phyloP scores from a whole-genome alignment of 1,140 invertebrate genomes.

The Antheraea pernyi region DNA sequence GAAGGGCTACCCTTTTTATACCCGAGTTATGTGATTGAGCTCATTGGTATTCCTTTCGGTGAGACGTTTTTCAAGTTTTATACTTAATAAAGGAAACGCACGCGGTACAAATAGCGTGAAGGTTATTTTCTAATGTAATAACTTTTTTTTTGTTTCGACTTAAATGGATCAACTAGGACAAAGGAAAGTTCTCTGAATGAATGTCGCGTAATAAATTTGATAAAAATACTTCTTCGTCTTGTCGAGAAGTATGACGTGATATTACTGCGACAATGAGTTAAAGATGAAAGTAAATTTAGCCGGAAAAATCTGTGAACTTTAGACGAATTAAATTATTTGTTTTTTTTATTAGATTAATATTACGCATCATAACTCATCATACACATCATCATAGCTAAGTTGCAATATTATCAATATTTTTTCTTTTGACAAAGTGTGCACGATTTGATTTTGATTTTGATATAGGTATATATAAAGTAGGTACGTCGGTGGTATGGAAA shows the following conservation, averaged over 20 bases:
- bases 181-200: constrained; percentile 19
- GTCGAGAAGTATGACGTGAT: too few relatives aligned
- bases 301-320: too few relatives aligned
- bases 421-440: too few relatives aligned
- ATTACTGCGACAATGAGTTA: constrained; percentile 13
- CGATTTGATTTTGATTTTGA: too few relatives aligned
- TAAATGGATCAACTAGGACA: neutral
- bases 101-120: constrained; percentile 24
- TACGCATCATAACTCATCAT: too few relatives aligned
- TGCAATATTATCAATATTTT: too few relatives aligned
- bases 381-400: too few relatives aligned
- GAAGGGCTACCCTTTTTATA: constrained; percentile 38
- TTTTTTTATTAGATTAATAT: too few relatives aligned
- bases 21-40: constrained; percentile 39
- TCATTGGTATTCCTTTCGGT: constrained; percentile 41
- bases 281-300: constrained; percentile 28
- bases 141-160: constrained; percentile 8
- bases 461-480: too few relatives aligned
- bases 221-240: constrained; percentile 12
- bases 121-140: constrained; percentile 24
- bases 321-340: too few relatives aligned
- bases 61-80: constrained; percentile 30
- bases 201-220: constrained; percentile 24
- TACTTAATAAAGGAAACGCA: constrained; percentile 42
- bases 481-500: too few relatives aligned